phyloP scores from a whole-genome alignment of 2,113 vertebrate genomes.

The Paradoxurus hermaphroditus region DNA sequence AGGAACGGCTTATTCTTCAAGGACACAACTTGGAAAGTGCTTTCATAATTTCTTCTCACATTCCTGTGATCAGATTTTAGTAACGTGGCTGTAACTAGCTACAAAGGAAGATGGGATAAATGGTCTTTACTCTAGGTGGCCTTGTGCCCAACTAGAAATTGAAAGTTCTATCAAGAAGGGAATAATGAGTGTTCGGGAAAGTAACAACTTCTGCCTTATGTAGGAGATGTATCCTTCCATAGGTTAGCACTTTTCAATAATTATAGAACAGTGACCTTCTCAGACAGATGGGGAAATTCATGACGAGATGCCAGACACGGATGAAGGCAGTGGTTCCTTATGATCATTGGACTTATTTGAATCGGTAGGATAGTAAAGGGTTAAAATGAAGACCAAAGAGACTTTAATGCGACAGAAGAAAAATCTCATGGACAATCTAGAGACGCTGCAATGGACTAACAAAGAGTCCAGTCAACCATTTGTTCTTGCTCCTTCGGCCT shows the following conservation, averaged over 20 bases:
- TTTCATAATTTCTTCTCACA: background rate
- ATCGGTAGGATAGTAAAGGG: background rate
- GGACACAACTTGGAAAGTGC: background rate
- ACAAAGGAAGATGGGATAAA: background rate
- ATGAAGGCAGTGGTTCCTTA: background rate
- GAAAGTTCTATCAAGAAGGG: background rate
- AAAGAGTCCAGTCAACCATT: background rate
- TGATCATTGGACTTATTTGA: background rate
- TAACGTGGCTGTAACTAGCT: background rate
- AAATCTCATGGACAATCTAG: background rate
- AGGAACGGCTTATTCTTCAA: background rate
- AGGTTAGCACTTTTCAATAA: background rate
- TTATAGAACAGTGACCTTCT: background rate
- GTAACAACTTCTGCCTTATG: background rate
- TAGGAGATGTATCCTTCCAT: background rate
- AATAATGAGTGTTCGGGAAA: background rate
- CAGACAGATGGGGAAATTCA: background rate
- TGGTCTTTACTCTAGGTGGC: background rate
- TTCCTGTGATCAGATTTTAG: background rate
- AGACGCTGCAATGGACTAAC: background rate
- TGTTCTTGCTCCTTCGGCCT: background rate
- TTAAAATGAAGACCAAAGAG: background rate
- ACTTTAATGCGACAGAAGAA: background rate
- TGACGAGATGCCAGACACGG: background rate
- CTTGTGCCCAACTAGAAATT: background rate